phyloP scores from a whole-genome alignment of 2,888 invertebrate genomes.

The Apodemia zela region DNA sequence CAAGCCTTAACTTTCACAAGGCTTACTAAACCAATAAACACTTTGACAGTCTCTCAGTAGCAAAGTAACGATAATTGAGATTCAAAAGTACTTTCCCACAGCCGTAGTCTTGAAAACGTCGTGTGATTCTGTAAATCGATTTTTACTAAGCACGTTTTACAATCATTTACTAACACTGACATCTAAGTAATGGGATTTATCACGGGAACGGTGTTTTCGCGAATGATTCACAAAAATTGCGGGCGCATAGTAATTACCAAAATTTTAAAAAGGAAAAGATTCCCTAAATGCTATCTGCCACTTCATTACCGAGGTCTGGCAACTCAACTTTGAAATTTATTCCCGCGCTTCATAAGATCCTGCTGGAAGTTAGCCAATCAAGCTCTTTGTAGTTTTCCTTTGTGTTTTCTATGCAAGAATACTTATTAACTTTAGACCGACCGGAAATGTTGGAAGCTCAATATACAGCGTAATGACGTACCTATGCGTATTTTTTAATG shows the following conservation, averaged over 20 bases:
- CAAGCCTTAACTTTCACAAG: slow-evolving; percentile 11
- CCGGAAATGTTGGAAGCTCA: too few species aligned
- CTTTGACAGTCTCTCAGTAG: slow-evolving; percentile 28
- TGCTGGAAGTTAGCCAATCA: not conserved
- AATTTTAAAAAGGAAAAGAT: too few species aligned
- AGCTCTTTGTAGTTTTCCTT: not conserved
- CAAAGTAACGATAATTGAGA: slow-evolving; percentile 29
- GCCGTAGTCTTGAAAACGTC: slow-evolving; percentile 31
- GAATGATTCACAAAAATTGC: too few species aligned
- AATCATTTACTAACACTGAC: not conserved
- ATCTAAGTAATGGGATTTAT: too few species aligned
- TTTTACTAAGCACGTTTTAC: not conserved
- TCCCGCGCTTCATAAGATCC: not conserved
- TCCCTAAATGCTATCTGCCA: too few species aligned
- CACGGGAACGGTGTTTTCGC: too few species aligned
- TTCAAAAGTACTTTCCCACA: slow-evolving; percentile 37
- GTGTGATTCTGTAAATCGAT: not conserved
- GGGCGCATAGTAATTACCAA: too few species aligned
- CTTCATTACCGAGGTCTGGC: too few species aligned
- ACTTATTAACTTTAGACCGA: too few species aligned
- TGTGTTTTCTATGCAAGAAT: not conserved
- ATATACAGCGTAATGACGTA: too few species aligned
- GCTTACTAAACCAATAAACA: slow-evolving; percentile 9
- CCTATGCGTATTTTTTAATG: too few species aligned
- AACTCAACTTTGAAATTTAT: not conserved